A percentile compares a stretch with the other conserved stretches of the same genome.
These are phyloP conservation scores for Pomatorhinus ruficollis DNA, from an alignment of 2,113 vertebrate species.

Conservation along the genomic window DNA sequence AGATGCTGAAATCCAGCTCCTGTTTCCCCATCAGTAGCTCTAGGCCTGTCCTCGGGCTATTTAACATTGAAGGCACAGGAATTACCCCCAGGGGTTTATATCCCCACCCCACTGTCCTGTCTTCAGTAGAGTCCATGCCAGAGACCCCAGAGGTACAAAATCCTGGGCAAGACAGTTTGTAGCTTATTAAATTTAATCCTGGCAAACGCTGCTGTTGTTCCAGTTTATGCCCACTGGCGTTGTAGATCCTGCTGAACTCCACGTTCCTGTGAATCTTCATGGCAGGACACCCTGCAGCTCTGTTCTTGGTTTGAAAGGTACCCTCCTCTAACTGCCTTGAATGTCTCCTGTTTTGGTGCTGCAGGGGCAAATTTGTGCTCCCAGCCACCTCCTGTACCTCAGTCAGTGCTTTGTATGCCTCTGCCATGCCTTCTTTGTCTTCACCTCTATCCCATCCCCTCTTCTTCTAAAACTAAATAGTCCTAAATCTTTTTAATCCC, in stretches of 20 bases:
- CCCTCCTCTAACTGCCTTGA: rapidly evolving
- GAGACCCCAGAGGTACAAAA: background rate
- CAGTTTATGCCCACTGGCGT: background rate
- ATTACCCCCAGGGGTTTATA: background rate
- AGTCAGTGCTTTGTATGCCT: background rate
- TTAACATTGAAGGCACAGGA: background rate
- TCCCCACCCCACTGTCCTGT: background rate
- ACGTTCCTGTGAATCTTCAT: rapidly evolving
- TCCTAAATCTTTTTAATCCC: slow-evolving; percentile 7
- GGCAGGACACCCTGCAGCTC: background rate
- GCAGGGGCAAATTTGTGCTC: background rate
- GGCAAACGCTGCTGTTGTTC: rapidly evolving
- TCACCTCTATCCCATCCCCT: background rate
- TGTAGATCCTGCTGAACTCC: background rate
- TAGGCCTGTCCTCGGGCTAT: background rate
- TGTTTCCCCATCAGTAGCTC: background rate
- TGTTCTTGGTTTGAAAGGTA: background rate
- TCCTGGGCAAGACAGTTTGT: background rate
- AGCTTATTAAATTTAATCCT: background rate
- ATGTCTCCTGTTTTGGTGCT: background rate
- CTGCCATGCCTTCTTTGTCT: background rate
- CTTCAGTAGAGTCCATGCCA: background rate
- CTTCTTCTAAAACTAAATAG: background rate
- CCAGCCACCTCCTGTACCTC: background rate
- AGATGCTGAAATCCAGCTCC: slow-evolving; percentile 35